Percentiles rank a stretch among this genome's conserved stretches.
Conservation (phyloP, 2,888 invertebrate species). For the Apotomis betuletana region DNA sequence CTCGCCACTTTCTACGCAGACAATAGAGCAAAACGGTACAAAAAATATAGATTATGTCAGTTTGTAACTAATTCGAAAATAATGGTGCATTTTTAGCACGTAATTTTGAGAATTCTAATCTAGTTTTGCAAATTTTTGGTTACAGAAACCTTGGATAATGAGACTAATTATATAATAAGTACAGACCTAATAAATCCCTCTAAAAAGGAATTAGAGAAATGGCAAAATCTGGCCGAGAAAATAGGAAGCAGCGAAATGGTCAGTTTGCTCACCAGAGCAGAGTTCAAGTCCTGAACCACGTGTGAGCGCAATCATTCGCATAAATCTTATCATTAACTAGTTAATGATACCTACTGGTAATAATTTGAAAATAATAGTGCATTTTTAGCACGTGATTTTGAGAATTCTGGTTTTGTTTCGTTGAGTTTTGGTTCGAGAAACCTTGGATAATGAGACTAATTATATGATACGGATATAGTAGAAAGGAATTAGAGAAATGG, state of each 20-base stretch:
- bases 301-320: too few species aligned
- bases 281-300: too few species aligned
- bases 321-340: too few species aligned
- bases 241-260: too few species aligned
- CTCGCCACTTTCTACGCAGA: slow-evolving; percentile 36
- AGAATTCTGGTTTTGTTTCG: not conserved
- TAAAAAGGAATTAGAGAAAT: too few species aligned
- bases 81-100: slow-evolving; percentile 2
- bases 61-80: slow-evolving; percentile 35
- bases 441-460: not conserved
- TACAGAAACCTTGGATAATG: not conserved
- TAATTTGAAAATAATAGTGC: slow-evolving; percentile 24
- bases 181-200: too few species aligned
- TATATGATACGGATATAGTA: too few species aligned
- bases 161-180: not conserved
- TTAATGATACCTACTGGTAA: too few species aligned
- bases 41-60: slow-evolving; percentile 42
- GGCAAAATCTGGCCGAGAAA: too few species aligned
- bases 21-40: slow-evolving; percentile 40
- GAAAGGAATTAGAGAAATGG: too few species aligned
- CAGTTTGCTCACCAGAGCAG: too few species aligned
- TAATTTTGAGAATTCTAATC: not conserved
- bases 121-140: not conserved
- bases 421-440: not conserved
- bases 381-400: not conserved